A percentile compares a stretch with the other conserved stretches of the same genome.
Evolutionary conservation across 2,797 vertebrate genomes (phyloP).

Genomic region (Enoplosus armatus): DNA sequence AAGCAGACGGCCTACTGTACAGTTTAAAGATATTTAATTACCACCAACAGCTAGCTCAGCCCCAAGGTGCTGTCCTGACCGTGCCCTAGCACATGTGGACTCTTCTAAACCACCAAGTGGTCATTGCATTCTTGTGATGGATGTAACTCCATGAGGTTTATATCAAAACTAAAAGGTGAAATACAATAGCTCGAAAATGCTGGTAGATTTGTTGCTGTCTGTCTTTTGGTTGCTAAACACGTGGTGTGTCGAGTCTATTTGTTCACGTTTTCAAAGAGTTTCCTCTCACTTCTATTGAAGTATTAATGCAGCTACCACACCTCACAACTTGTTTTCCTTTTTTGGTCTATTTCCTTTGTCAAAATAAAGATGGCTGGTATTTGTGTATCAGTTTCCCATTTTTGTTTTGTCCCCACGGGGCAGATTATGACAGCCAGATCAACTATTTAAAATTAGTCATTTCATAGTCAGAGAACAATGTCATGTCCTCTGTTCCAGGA

Average conservation of each 20-base stretch:
- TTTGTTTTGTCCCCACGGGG: not conserved
- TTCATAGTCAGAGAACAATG: slow-evolving; percentile 45
- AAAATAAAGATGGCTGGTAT: not conserved
- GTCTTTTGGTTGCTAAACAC: not conserved
- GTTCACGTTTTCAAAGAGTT: not conserved
- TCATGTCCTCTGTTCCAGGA: slow-evolving; percentile 43
- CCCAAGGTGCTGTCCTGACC: no score
- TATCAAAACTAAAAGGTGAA: no score
- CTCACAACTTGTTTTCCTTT: slow-evolving; percentile 1
- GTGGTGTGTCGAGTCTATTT: not conserved
- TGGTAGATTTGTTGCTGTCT: not conserved
- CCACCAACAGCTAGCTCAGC: slow-evolving; percentile 7
- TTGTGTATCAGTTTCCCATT: not conserved
- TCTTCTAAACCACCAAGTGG: no score
- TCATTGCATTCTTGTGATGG: not conserved
- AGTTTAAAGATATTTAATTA: not conserved
- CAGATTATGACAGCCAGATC: slow-evolving; percentile 4
- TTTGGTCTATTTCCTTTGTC: not conserved
- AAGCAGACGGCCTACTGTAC: not conserved
- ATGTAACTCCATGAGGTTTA: no score
- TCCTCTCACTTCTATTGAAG: not conserved
- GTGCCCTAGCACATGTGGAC: no score
- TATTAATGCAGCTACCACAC: not conserved
- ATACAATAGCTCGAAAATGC: no score
- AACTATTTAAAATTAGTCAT: slow-evolving; percentile 33